Percentiles rank a stretch among this genome's conserved stretches.
phyloP scores from a whole-genome alignment of 1,140 invertebrate genomes.

The Danaus plexippus region DNA sequence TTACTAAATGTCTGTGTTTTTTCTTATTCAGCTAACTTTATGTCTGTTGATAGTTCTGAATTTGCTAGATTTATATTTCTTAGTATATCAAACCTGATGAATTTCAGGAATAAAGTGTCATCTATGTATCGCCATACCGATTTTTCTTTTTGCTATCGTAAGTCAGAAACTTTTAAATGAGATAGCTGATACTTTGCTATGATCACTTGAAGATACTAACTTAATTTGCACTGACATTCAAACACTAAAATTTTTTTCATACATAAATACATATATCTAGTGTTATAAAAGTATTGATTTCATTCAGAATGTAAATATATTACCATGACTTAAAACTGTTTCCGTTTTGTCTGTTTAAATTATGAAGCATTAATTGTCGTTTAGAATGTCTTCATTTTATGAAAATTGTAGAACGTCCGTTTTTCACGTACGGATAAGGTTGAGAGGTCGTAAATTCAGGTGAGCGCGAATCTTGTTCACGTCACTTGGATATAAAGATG shows the following conservation, averaged over 20 bases:
- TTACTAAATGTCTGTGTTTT: slow-evolving; percentile 11
- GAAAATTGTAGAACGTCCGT: slow-evolving; percentile 21
- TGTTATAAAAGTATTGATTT: slow-evolving; percentile 8
- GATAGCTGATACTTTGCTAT: too few species aligned
- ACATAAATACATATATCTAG: too few species aligned
- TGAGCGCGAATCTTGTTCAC: slow-evolving; percentile 35
- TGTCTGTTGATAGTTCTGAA: neutral
- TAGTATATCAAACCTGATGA: too few species aligned
- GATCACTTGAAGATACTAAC: too few species aligned
- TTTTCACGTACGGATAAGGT: slow-evolving; percentile 26
- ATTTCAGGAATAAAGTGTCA: neutral
- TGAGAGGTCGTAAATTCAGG: slow-evolving; percentile 39
- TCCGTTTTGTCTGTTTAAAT: neutral
- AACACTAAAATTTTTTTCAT: too few species aligned
- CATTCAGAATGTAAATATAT: neutral
- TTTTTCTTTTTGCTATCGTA: too few species aligned
- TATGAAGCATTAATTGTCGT: slow-evolving; percentile 7
- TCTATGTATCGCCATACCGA: too few species aligned
- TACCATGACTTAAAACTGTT: neutral
- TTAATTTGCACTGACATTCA: too few species aligned
- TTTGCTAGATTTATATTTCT: neutral
- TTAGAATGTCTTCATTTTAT: slow-evolving; percentile 12
- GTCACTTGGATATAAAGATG: slow-evolving; percentile 49
- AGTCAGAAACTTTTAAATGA: too few species aligned
- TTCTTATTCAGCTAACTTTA: slow-evolving; percentile 1